phyloP scores from a whole-genome alignment of 2,797 vertebrate species.

The Lepus oiostolus region DNA sequence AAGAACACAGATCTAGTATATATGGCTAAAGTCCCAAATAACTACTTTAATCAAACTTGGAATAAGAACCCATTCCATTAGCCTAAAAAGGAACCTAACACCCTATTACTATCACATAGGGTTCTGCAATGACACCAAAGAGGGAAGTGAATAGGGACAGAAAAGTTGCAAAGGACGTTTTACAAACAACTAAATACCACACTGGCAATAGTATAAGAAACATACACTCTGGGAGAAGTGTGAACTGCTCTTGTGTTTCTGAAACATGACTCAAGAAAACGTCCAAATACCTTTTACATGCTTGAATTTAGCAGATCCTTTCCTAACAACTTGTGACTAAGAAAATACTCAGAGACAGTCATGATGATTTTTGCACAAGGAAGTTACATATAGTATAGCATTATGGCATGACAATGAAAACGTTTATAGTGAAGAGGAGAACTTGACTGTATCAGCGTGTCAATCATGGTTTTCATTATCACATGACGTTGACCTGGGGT shows the following conservation, averaged over 20 bases:
- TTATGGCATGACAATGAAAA: not conserved
- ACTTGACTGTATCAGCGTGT: not conserved
- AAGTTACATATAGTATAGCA: not conserved
- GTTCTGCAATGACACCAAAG: not conserved
- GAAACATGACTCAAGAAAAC: not conserved
- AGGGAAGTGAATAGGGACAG: not conserved
- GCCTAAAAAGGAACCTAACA: not conserved
- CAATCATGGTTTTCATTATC: not conserved
- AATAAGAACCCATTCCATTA: not conserved
- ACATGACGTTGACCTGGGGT: not conserved
- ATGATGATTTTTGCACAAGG: constrained; percentile 4
- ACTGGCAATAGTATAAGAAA: not conserved
- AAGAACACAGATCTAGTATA: constrained; percentile 5
- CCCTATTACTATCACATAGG: not conserved
- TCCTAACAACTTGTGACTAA: not conserved
- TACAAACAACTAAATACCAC: not conserved
- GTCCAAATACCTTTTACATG: not conserved
- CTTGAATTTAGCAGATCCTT: not conserved
- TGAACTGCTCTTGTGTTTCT: not conserved
- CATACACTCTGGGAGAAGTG: not conserved
- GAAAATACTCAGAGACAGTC: not conserved
- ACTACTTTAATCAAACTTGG: not conserved
- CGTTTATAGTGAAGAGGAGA: not conserved
- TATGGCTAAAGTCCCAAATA: constrained; percentile 21
- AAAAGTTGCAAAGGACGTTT: not conserved